Percentiles rank a stretch among this genome's conserved stretches.
Evolutionary conservation across 2,888 invertebrate species (phyloP).

Genomic region (Isoperla grammatica): DNA sequence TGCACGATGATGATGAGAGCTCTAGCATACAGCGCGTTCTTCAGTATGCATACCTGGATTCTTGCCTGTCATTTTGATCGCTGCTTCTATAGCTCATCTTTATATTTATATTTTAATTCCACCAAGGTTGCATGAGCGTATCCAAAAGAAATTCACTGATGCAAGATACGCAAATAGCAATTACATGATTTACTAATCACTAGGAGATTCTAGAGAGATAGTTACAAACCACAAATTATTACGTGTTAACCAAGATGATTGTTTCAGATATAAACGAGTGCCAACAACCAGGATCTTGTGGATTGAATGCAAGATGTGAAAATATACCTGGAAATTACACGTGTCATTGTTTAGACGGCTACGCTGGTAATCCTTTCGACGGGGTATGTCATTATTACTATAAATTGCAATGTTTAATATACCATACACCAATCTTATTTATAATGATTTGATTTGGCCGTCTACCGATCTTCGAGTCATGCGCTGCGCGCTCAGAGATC

Average conservation of each 20-base stretch:
- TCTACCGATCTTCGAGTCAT: too few species aligned
- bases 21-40: too few species aligned
- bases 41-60: too few species aligned
- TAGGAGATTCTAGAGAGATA: neutral
- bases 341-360: conserved; percentile 77
- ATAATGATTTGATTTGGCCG: neutral
- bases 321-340: conserved; percentile 85
- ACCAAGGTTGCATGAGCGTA: conserved; percentile 11
- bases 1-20: too few species aligned
- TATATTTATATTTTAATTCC: conserved; percentile 16
- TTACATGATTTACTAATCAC: conserved; percentile 6
- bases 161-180: conserved; percentile 15
- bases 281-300: conserved; percentile 71
- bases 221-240: neutral
- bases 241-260: conserved; percentile 21
- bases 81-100: conserved; percentile 21
- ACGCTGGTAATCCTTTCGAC: conserved; percentile 74
- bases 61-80: neutral
- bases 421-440: neutral
- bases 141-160: conserved; percentile 1
- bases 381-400: conserved; percentile 45
- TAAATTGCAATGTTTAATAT: neutral
- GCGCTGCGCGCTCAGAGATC: too few species aligned
- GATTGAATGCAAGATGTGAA: conserved; percentile 70
- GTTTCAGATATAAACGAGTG: conserved; percentile 83